Base-by-base conservation (phyloP, 1,140 invertebrate species). In the Aradophagus sp. region DNA sequence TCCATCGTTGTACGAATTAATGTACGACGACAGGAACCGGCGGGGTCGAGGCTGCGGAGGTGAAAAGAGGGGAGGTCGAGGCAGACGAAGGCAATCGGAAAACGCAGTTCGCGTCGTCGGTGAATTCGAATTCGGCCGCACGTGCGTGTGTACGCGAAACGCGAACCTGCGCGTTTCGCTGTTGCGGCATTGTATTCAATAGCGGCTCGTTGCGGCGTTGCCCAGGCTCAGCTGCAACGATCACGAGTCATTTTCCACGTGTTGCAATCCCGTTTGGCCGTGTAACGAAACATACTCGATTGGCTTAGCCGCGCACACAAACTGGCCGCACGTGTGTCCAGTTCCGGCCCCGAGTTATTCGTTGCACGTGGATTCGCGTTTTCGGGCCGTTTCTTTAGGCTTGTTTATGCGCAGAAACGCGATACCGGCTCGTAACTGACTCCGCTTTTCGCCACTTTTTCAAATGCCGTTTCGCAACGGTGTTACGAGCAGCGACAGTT, bases 221-320 rank as follows among this genome's bases (percentile, higher is more conserved):
- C n/a, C n/a, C 58, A 61, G 56, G 32, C 61, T 53, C 69, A 62
- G 66, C 71, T 73, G 74, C 74, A 74, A 76, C 71, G 71, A 76
- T 76, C 69, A 74, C 70, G 31, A 68, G 59, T 59, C 58, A 58
- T 74, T 77, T 77, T 76, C 76, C 77, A 79, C 73, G 76, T 77
- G 75, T 73, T 68, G 74, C 77, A 77, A 77, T 69, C 32, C 29
- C 36, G 47, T 50, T 20, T n/a, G n/a, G n/a, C n/a, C n/a, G n/a
- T n/a, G n/a, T n/a, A n/a, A n/a, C n/a, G n/a, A n/a, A n/a, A n/a
- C n/a, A n/a, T n/a, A n/a, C n/a, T n/a, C n/a, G n/a, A n/a, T n/a
- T n/a, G n/a, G n/a, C n/a, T n/a, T n/a, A n/a, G 36, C 29, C 44
- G 23, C 42, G 29, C 36, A 48, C 35, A 5, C 20, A 23, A 4